Percentiles rank a stretch among this genome's conserved stretches.
Evolutionary conservation across 2,797 vertebrate species (phyloP).

Genomic region (Danionella dracula): DNA sequence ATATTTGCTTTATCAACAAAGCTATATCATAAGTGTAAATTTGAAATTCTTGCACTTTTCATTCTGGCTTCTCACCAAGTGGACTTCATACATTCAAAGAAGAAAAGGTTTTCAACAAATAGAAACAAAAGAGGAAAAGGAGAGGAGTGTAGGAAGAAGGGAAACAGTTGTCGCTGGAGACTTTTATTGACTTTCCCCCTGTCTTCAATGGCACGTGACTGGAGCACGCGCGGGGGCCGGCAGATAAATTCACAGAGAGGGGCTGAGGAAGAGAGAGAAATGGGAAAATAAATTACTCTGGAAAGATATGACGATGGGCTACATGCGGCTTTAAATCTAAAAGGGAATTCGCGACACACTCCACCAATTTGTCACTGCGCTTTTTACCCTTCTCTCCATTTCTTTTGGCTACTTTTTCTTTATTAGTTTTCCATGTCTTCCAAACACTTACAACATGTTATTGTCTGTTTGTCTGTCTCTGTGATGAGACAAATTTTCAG

Average conservation of each 20-base stretch:
- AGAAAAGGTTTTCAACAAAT: constrained; percentile 64
- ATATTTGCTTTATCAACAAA: too few species aligned
- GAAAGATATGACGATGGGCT: constrained; percentile 87
- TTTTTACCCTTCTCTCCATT: constrained; percentile 71
- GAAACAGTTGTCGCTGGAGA: constrained; percentile 78
- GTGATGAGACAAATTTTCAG: too few species aligned
- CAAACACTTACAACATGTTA: constrained; percentile 52
- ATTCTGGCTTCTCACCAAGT: neutral
- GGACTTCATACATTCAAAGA: constrained; percentile 10
- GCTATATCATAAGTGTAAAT: too few species aligned
- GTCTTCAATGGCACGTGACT: constrained; percentile 68
- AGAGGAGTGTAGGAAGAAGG: constrained; percentile 70
- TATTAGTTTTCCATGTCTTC: constrained; percentile 62
- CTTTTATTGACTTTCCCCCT: constrained; percentile 74
- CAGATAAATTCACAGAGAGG: constrained; percentile 72
- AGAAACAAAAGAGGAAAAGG: constrained; percentile 62
- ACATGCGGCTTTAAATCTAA: constrained; percentile 79
- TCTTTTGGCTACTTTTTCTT: constrained; percentile 57
- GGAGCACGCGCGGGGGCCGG: constrained; percentile 49
- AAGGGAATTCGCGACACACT: constrained; percentile 76
- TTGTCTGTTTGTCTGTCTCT: neutral
- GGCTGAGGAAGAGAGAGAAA: constrained; percentile 82
- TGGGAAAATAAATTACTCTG: constrained; percentile 93
- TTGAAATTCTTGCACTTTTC: too few species aligned
- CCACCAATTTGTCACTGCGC: constrained; percentile 78